These are phyloP conservation scores for Coptotermes formosanus DNA, from an alignment of 1,140 invertebrate genomes.

Conservation along the genomic window DNA sequence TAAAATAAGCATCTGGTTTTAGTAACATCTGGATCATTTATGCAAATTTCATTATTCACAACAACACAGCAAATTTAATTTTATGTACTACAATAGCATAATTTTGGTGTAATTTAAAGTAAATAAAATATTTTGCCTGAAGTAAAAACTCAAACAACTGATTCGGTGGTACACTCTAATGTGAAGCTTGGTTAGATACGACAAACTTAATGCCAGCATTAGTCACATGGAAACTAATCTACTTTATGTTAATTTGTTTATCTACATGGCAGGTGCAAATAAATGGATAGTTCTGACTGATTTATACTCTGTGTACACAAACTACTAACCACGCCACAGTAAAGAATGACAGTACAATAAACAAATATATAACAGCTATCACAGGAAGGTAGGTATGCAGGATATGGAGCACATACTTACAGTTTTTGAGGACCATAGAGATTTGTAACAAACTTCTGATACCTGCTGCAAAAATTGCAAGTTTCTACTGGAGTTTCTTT, in stretches of 20 bases:
- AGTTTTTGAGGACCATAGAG: slow-evolving; percentile 44
- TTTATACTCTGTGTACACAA: neutral
- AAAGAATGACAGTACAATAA: neutral
- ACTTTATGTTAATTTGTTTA: neutral
- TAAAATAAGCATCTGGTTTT: neutral
- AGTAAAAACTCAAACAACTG: no score
- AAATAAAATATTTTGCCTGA: no score
- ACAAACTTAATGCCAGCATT: no score
- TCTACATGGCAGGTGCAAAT: neutral
- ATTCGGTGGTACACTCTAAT: no score
- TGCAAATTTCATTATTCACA: no score
- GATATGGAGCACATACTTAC: slow-evolving; percentile 41
- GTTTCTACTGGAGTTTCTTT: slow-evolving; percentile 4
- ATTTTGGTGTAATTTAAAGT: no score
- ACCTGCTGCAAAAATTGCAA: slow-evolving; percentile 39
- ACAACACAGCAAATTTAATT: no score
- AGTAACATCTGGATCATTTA: no score
- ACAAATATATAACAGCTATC: slow-evolving; percentile 22
- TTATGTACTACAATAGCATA: no score
- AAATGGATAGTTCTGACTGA: neutral
- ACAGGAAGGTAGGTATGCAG: slow-evolving; percentile 15
- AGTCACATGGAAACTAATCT: neutral
- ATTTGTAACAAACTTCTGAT: slow-evolving; percentile 47
- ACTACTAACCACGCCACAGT: neutral
- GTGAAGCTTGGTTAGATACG: no score